Conservation (phyloP, 1,140 invertebrate genomes). For the Rhagoletis pomonella region DNA sequence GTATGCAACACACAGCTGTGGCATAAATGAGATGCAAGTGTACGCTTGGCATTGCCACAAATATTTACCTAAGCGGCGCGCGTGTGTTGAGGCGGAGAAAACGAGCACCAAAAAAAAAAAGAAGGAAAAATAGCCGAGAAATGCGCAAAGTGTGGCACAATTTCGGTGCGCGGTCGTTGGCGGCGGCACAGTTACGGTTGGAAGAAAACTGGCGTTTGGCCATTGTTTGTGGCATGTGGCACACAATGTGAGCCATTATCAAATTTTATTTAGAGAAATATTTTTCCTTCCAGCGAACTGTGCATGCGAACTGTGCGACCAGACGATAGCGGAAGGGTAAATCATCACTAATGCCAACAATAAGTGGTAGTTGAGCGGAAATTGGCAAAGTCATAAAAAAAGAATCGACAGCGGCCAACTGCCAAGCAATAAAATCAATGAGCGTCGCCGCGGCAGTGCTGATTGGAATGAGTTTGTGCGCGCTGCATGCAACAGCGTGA, state of each 20-base stretch:
- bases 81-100: not conserved
- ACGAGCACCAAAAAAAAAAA: not conserved
- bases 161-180: not conserved
- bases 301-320: too few species aligned
- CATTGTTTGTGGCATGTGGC: constrained; percentile 24
- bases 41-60: constrained; percentile 33
- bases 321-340: not conserved
- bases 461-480: not conserved
- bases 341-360: constrained; percentile 17
- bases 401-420: not conserved
- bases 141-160: not conserved
- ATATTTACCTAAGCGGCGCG: constrained; percentile 22
- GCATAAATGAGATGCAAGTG: not conserved
- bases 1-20: constrained; percentile 15
- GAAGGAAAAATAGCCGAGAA: not conserved
- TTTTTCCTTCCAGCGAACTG: not conserved
- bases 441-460: not conserved
- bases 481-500: not conserved
- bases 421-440: not conserved
- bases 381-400: constrained; percentile 38
- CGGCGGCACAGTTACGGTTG: not conserved
- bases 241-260: not conserved
- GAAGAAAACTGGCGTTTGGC: not conserved
- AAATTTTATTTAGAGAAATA: constrained; percentile 3
- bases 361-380: constrained; percentile 10